Conservation (phyloP, 2,797 vertebrate genomes). For the Allobates femoralis region DNA sequence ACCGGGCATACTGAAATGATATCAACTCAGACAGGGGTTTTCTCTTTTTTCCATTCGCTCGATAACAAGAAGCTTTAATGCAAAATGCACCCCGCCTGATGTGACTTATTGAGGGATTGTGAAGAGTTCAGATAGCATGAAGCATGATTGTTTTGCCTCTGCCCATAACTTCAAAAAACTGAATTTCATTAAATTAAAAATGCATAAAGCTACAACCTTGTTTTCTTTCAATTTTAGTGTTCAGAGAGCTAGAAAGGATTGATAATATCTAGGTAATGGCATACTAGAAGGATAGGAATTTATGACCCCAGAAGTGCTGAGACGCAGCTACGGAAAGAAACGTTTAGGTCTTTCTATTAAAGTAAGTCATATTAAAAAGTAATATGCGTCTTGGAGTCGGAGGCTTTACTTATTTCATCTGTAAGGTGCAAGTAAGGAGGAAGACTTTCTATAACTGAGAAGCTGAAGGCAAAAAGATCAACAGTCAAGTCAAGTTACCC, state of each 20-base stretch:
- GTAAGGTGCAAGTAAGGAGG: conserved; percentile 62
- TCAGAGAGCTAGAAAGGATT: conserved; percentile 77
- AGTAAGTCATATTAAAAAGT: conserved; percentile 73
- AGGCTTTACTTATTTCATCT: conserved; percentile 68
- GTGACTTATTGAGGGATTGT: conserved; percentile 17
- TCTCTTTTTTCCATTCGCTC: conserved; percentile 1
- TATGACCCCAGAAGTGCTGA: conserved; percentile 73
- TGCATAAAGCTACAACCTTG: conserved; percentile 73
- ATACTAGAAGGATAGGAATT: conserved; percentile 70
- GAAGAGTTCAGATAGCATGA: conserved; percentile 6
- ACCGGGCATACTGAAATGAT: background rate
- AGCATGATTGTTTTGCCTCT: conserved; percentile 59
- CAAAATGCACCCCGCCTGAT: conserved; percentile 39
- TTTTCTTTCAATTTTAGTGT: conserved; percentile 77
- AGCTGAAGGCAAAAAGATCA: background rate
- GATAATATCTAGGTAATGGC: conserved; percentile 73
- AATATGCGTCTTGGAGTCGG: conserved; percentile 66
- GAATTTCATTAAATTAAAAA: conserved; percentile 75
- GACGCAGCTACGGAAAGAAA: conserved; percentile 67
- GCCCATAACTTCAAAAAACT: conserved; percentile 67
- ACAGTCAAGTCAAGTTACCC: background rate
- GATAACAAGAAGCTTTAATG: conserved; percentile 35
- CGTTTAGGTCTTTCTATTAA: conserved; percentile 71
- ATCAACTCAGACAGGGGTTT: background rate
- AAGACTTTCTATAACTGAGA: conserved; percentile 64